Percentiles rank a stretch among this genome's conserved stretches.
These are phyloP conservation scores for Pelochelys cantorii DNA, from an alignment of 2,797 vertebrate species.

Conservation along the genomic window DNA sequence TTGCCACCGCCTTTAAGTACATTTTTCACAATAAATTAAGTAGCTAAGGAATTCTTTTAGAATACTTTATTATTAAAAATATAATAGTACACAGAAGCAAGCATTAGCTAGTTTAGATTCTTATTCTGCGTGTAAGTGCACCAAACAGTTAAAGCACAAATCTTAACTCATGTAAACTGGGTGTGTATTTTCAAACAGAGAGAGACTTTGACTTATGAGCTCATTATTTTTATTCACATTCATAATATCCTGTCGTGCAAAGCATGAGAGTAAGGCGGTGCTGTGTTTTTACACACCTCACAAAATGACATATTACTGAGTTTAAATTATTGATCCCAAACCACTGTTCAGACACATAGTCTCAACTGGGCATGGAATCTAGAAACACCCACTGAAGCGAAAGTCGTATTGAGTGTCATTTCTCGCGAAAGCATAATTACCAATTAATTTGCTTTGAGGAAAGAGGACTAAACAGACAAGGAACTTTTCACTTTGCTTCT, in stretches of 20 bases:
- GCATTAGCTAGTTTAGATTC: not conserved
- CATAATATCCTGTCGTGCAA: not conserved
- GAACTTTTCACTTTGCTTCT: not conserved
- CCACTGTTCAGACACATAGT: not conserved
- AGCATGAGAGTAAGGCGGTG: not conserved
- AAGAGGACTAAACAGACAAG: not conserved
- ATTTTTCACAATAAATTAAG: not conserved
- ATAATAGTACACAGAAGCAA: not conserved
- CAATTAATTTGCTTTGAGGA: not conserved
- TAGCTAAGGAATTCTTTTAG: not conserved
- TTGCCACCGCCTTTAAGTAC: not conserved
- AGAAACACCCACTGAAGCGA: not conserved
- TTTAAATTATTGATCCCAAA: not conserved
- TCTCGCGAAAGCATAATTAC: not conserved
- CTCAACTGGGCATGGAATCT: not conserved
- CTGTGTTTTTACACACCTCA: not conserved
- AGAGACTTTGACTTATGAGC: conserved; percentile 8
- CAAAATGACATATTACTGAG: not conserved
- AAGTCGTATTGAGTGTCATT: not conserved
- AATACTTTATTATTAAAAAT: not conserved
- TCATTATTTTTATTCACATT: conserved; percentile 28
- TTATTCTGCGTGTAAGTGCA: not conserved
- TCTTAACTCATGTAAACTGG: not conserved
- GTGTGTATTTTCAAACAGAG: not conserved
- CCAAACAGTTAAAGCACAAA: not conserved